A percentile compares a stretch with the other conserved stretches of the same genome.
Conservation (phyloP, 1,140 invertebrate species). For the Vanessa tameamea region DNA sequence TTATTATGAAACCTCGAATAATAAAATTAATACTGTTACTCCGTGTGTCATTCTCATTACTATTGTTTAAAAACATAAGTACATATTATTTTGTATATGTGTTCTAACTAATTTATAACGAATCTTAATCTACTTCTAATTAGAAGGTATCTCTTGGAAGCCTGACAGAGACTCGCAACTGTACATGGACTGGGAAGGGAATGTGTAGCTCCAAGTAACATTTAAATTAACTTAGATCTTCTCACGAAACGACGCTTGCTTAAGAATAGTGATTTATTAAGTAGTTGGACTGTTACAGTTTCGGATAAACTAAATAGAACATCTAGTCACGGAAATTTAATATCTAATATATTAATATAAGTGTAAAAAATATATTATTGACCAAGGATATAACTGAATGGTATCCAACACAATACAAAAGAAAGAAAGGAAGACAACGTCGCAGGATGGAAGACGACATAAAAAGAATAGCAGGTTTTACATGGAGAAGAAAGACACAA, state of each 20-base stretch:
- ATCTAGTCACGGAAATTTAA: neutral
- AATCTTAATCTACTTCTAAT: slow-evolving; percentile 11
- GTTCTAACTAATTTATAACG: neutral
- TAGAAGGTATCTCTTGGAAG: slow-evolving; percentile 7
- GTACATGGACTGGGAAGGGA: neutral
- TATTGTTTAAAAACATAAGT: neutral
- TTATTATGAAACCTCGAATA: neutral
- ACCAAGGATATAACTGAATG: too few relatives aligned
- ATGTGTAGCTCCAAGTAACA: slow-evolving; percentile 1
- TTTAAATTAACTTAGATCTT: slow-evolving; percentile 13
- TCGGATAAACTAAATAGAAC: neutral
- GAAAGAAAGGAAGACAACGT: too few relatives aligned
- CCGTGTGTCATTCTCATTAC: too few relatives aligned
- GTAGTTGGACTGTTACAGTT: neutral
- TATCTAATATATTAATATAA: neutral
- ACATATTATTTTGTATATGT: neutral
- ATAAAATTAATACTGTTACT: too few relatives aligned
- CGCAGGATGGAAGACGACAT: too few relatives aligned
- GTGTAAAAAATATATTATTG: too few relatives aligned
- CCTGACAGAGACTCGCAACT: slow-evolving; percentile 7
- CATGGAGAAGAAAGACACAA: too few relatives aligned
- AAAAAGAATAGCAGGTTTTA: too few relatives aligned
- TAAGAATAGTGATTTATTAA: slow-evolving; percentile 11
- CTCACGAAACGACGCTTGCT: slow-evolving; percentile 4
- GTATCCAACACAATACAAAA: too few relatives aligned